phyloP scores from a whole-genome alignment of 2,797 vertebrate genomes.

The Cetoscarus ocellatus region DNA sequence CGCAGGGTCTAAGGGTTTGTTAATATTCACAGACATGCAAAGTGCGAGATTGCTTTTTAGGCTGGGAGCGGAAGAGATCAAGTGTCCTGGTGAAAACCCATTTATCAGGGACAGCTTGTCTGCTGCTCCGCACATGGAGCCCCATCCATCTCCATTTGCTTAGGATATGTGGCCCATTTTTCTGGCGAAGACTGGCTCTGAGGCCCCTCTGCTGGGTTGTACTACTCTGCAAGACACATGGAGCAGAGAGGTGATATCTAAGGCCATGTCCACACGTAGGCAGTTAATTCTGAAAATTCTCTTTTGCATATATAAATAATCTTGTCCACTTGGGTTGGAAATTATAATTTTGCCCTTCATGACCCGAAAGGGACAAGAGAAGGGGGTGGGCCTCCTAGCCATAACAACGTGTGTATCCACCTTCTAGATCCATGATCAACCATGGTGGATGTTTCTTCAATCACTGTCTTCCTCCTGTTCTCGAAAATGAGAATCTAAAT shows the following conservation, averaged over 20 bases:
- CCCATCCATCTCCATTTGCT: constrained; percentile 83
- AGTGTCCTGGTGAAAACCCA: constrained; percentile 79
- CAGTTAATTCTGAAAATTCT: no score
- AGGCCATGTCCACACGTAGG: constrained; percentile 39
- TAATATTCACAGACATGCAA: constrained; percentile 86
- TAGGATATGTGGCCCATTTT: constrained; percentile 77
- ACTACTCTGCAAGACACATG: background rate
- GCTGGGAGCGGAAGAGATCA: constrained; percentile 75
- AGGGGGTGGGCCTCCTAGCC: no score
- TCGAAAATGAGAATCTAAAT: no score
- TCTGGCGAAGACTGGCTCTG: constrained; percentile 54
- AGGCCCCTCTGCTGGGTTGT: constrained; percentile 45
- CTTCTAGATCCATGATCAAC: no score
- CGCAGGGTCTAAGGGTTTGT: constrained; percentile 77
- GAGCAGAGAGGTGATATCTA: constrained; percentile 12
- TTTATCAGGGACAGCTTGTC: constrained; percentile 82
- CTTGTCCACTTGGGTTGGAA: no score
- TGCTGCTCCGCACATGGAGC: constrained; percentile 73
- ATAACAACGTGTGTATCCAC: no score
- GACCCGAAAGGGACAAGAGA: no score
- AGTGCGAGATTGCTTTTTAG: constrained; percentile 84
- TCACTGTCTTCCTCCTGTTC: no score
- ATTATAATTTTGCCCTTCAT: no score
- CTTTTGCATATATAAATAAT: no score
- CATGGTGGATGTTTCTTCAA: no score